Base-by-base conservation (phyloP, 1,140 invertebrate species). In the Heliothis subflexa region DNA sequence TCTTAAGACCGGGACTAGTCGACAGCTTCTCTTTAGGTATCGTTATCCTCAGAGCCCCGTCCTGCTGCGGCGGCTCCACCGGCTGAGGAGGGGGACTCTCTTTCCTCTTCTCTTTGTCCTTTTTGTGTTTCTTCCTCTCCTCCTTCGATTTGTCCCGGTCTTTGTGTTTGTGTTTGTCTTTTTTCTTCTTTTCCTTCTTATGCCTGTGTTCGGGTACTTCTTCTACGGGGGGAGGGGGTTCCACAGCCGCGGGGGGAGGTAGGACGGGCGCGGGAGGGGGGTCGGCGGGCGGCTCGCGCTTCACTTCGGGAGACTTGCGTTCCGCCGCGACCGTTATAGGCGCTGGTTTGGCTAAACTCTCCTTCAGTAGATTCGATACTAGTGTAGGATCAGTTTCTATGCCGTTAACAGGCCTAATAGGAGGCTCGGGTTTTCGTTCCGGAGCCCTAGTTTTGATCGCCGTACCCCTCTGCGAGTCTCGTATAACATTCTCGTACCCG, bases 141-240 rank as follows among this genome's bases (percentile, higher is more conserved):
- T 95, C 94, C 68, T 94, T 93, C 0, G 86, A 87, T 83, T 94
- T 95, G 85, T 95, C 93, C 49, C 92, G 87, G 81, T 95, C 93
- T 83, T 95, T 95, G 82, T 95, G 94, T 89, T 95, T 95, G 83
- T 95, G 93, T 88, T 95, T 95, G 45, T 95, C 93, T 64, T 95
- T 95, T 83, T 95, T 95, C 85, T 95, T 95, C 79, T 95, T 95
- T 73, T 95, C 93, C 40, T 95, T 94, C 64, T 94, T 93, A 57
- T 91, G 92, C 86, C 90, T 94, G 80, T 91, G 91, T 54, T 92
- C 91, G 1, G 84, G 7, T 11, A 86, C 84, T 13, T 89, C 88
- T 12, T 81, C 76, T 28, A 82, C 80, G 3, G 83, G 78, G 0
- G 79, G 64, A 18, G 70, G 81, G 1, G 81, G 61, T 71, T 81